These are phyloP conservation scores for Centruroides vittatus DNA, from an alignment of 1,140 invertebrate genomes.

Conservation along the genomic window DNA sequence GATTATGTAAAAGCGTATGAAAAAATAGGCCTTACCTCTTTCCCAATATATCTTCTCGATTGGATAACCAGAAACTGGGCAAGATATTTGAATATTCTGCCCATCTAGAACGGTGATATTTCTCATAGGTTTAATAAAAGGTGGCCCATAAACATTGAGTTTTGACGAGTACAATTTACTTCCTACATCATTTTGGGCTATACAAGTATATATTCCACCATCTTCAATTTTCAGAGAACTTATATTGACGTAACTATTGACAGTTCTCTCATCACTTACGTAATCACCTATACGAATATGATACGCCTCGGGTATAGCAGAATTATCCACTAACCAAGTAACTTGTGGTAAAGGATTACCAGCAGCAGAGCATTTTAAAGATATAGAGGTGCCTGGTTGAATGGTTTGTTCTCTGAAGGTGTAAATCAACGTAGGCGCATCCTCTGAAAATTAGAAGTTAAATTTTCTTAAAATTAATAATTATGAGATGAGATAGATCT, in stretches of 20 bases:
- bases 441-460: slow-evolving; percentile 2
- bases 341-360: slow-evolving; percentile 21
- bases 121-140: slow-evolving; percentile 76
- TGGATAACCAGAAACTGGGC: slow-evolving; percentile 86
- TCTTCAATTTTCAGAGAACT: slow-evolving; percentile 32
- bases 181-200: slow-evolving; percentile 40
- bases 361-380: slow-evolving; percentile 20
- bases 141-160: slow-evolving; percentile 63
- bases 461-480: too few relatives aligned
- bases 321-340: slow-evolving; percentile 18
- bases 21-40: slow-evolving; percentile 42
- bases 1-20: not conserved
- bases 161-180: slow-evolving; percentile 52
- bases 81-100: slow-evolving; percentile 67
- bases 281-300: slow-evolving; percentile 13
- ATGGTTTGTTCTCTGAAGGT: slow-evolving; percentile 17
- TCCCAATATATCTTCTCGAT: slow-evolving; percentile 78
- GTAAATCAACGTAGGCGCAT: slow-evolving; percentile 11
- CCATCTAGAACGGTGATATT: slow-evolving; percentile 80
- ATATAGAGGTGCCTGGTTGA: slow-evolving; percentile 17
- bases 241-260: slow-evolving; percentile 77
- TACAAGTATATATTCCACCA: slow-evolving; percentile 31
- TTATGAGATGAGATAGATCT: too few relatives aligned
- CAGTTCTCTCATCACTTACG: slow-evolving; percentile 24
- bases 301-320: slow-evolving; percentile 14